These are phyloP conservation scores for Aptenodytes patagonicus DNA, from an alignment of 2,113 vertebrate genomes.

Conservation along the genomic window DNA sequence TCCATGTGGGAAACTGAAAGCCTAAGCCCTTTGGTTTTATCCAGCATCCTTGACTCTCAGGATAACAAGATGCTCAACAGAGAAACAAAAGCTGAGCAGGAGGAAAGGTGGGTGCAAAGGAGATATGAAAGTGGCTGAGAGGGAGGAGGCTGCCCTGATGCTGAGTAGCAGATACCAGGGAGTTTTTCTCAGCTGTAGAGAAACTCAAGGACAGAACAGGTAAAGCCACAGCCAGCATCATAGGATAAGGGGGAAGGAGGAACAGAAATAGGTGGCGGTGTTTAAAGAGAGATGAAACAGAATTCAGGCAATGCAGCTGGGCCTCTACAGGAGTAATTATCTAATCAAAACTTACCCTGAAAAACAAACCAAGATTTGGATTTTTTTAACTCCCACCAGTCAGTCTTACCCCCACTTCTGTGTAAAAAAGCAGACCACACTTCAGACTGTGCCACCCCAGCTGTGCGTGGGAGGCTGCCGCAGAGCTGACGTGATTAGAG, in stretches of 20 bases:
- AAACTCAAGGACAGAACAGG: background rate
- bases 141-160: background rate
- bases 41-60: background rate
- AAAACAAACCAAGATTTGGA: background rate
- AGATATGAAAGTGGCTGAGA: background rate
- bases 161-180: background rate
- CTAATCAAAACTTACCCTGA: conserved; percentile 19
- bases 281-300: background rate
- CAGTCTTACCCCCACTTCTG: background rate
- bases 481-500: accelerated
- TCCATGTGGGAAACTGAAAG: background rate
- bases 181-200: background rate
- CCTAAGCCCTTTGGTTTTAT: background rate
- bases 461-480: background rate
- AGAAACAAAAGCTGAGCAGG: background rate
- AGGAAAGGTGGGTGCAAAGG: background rate
- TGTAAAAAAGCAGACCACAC: background rate
- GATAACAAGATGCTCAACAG: background rate
- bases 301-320: background rate
- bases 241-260: background rate
- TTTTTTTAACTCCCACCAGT: background rate
- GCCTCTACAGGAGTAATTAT: background rate
- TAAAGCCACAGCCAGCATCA: background rate
- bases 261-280: background rate
- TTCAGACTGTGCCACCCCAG: background rate